Evolutionary conservation across 2,113 vertebrate genomes (phyloP).

Genomic region (Tyto alba): DNA sequence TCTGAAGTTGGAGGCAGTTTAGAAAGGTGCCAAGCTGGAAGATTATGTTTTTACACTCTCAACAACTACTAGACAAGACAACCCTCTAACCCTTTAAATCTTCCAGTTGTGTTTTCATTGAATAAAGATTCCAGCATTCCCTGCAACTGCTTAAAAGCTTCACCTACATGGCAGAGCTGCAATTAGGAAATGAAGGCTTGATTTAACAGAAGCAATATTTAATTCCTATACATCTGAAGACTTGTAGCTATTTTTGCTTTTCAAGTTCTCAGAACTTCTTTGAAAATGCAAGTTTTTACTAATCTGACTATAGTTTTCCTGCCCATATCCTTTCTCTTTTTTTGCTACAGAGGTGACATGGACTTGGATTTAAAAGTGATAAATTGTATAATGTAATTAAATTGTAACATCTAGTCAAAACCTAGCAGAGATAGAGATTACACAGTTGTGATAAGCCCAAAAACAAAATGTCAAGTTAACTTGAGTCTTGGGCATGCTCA

Average conservation of each 20-base stretch:
- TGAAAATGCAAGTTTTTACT: neutral
- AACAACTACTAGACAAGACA: neutral
- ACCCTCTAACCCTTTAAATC: neutral
- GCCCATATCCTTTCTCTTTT: neutral
- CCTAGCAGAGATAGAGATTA: neutral
- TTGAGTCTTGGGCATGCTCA: neutral
- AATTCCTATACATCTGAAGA: neutral
- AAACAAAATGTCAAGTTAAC: neutral
- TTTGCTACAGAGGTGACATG: neutral
- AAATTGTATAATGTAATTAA: neutral
- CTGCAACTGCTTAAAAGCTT: neutral
- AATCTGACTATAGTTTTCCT: neutral
- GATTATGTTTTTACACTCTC: neutral
- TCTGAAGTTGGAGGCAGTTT: neutral
- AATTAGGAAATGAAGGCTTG: neutral
- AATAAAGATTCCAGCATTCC: neutral
- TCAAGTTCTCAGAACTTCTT: neutral
- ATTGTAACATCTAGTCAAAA: neutral
- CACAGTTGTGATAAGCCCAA: neutral
- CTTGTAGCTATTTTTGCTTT: neutral
- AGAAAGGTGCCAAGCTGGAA: neutral
- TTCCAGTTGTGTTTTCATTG: neutral
- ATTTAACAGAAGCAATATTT: neutral
- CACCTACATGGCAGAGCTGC: neutral
- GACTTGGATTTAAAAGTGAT: neutral